Evolutionary conservation across 1,140 invertebrate species (phyloP).

Genomic region (Drosophila seguyi): DNA sequence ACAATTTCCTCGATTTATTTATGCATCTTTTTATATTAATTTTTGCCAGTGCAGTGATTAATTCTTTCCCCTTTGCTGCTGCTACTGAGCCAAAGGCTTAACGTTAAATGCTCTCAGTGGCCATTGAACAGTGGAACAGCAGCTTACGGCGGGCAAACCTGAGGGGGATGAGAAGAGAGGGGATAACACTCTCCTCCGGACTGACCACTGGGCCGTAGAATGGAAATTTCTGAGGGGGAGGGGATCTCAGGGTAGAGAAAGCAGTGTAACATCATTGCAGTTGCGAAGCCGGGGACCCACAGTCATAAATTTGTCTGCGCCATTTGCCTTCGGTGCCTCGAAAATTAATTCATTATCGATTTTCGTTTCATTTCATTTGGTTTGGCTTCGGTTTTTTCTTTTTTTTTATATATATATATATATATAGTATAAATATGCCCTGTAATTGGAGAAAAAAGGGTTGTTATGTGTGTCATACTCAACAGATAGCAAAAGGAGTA

Average conservation of each 20-base stretch:
- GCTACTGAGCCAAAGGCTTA: not conserved
- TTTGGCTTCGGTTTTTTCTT: slow-evolving; percentile 11
- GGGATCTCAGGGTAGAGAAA: not conserved
- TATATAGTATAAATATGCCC: not conserved
- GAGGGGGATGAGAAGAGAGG: no score
- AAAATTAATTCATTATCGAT: slow-evolving; percentile 79
- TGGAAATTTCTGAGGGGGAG: slow-evolving; percentile 30
- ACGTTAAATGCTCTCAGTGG: slow-evolving; percentile 25
- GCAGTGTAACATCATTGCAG: slow-evolving; percentile 22
- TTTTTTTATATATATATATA: not conserved
- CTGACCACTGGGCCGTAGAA: slow-evolving; percentile 41
- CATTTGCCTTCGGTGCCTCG: slow-evolving; percentile 59
- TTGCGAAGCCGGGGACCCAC: slow-evolving; percentile 26
- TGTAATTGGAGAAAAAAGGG: slow-evolving; percentile 7
- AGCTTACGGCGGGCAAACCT: slow-evolving; percentile 1
- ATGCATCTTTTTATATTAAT: not conserved
- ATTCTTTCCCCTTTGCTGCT: not conserved
- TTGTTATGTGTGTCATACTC: not conserved
- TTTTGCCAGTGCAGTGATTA: not conserved
- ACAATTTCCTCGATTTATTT: not conserved
- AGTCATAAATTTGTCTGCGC: slow-evolving; percentile 74
- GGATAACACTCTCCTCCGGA: slow-evolving; percentile 1
- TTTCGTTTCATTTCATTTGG: slow-evolving; percentile 65
- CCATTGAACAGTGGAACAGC: slow-evolving; percentile 10
- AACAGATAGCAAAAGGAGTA: not conserved